Base-by-base conservation (phyloP, 2,888 invertebrate genomes). In the Trichogramma evanescens region DNA sequence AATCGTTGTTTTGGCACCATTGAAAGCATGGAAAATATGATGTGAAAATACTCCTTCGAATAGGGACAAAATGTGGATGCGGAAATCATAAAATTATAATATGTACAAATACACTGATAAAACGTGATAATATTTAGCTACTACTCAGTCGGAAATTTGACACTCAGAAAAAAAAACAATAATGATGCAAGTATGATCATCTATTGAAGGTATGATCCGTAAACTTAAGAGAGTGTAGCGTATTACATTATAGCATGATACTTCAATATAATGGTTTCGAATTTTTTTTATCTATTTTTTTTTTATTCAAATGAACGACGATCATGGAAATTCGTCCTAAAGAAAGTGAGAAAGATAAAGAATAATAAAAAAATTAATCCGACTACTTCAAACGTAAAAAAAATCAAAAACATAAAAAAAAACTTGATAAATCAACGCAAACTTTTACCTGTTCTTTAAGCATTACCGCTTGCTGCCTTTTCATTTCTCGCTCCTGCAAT, bases 401-500 rank as follows among this genome's bases (percentile, higher is more conserved):
- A 49, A 46, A 26, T 50, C 43, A 54, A n/a, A 56, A 49, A 46
- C 45, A 13, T 49, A 57, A 45, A 58, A 48, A 58, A 52, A 57
- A 54, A 49, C 26, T 26, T 26, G 26, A 58, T 39, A 51, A 39
- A 54, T 44, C 5, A 52, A 49, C 8, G n/a, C 52, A 52, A 39
- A 44, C 52, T 9, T 82, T 82, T 83, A 93, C 93, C 90, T 94
- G 94, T 81, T 94, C 93, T 81, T 93, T 93, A 69, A 93, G 82
- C 74, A 93, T 83, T 66, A 91, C 88, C 55, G 91, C 89, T 76
- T 94, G 93, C 75, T 94, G 93, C 72, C 93, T 82, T 80, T 94
- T 93, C 74, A 93, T 80, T 81, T 95, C 94, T 76, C 92, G 86
- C 78, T 95, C 94, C 94, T 94, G 83, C 8, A 66, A 67, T 59